Percentiles rank a stretch among this genome's conserved stretches.
Conservation (phyloP, 2,797 vertebrate genomes). For the Microctenopoma stevenorrisi region DNA sequence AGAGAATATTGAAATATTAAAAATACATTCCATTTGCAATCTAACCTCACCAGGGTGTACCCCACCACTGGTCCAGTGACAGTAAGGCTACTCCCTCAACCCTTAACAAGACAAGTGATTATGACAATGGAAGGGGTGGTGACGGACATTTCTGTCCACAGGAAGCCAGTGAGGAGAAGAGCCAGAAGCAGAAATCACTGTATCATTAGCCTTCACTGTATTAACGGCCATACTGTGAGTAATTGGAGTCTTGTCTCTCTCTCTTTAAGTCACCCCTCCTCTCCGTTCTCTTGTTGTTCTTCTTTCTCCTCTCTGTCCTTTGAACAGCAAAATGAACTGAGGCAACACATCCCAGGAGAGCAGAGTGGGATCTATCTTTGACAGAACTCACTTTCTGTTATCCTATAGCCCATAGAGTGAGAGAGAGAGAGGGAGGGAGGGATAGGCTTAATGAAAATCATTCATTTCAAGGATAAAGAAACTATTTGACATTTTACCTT, state of each 20-base stretch:
- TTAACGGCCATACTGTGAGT: constrained; percentile 21
- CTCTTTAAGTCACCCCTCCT: neutral
- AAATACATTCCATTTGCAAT: neutral
- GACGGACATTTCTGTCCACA: too few species aligned
- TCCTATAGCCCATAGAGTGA: constrained; percentile 33
- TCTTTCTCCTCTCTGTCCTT: constrained; percentile 44
- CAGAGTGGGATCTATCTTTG: constrained; percentile 62
- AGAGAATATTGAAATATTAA: neutral
- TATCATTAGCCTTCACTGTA: too few species aligned
- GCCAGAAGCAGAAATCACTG: too few species aligned
- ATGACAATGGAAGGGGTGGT: too few species aligned
- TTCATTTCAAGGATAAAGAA: neutral
- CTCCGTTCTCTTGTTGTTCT: neutral
- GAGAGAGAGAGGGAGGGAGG: neutral
- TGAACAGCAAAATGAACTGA: constrained; percentile 56
- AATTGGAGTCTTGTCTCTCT: neutral
- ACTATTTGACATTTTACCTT: neutral
- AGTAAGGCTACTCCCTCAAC: too few species aligned
- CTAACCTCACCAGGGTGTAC: too few species aligned
- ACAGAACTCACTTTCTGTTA: constrained; percentile 65
- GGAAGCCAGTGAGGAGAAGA: too few species aligned
- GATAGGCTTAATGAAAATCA: too few species aligned
- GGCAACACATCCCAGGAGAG: constrained; percentile 46
- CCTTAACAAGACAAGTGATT: too few species aligned
- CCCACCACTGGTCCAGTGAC: too few species aligned